These are phyloP conservation scores for Gambusia affinis DNA, from an alignment of 2,113 vertebrate genomes.

Conservation along the genomic window DNA sequence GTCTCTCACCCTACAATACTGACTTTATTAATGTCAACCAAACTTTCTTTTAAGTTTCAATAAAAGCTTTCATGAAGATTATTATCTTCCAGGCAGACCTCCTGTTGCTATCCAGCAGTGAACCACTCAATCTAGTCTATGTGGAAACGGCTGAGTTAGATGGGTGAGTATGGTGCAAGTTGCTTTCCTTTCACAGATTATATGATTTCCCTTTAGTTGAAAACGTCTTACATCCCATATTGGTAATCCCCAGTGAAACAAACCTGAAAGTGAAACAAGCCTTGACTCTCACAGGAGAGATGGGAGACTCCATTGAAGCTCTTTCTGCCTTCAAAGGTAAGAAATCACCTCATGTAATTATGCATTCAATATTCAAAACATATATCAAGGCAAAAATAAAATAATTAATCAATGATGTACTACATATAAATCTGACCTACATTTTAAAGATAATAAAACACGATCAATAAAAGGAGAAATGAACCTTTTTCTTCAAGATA, in stretches of 20 bases:
- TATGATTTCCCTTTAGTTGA: neutral
- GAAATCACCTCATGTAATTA: neutral
- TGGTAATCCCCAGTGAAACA: constrained; percentile 85
- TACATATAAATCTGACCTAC: neutral
- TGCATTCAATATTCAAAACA: neutral
- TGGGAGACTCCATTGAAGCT: constrained; percentile 81
- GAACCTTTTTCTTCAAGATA: too few species aligned
- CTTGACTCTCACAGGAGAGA: constrained; percentile 84
- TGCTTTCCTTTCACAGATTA: neutral
- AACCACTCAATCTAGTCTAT: constrained; percentile 89
- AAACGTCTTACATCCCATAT: constrained; percentile 19
- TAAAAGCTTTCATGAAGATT: neutral
- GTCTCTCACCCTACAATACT: neutral
- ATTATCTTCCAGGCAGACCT: constrained; percentile 87
- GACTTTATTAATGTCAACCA: neutral
- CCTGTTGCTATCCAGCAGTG: constrained; percentile 92
- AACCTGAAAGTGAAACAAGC: constrained; percentile 97
- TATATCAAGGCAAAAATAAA: neutral
- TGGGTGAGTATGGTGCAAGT: constrained; percentile 77
- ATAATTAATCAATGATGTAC: neutral
- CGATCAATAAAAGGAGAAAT: neutral
- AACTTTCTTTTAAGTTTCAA: neutral
- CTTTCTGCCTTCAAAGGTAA: constrained; percentile 88
- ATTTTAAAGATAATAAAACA: neutral
- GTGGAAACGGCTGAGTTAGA: constrained; percentile 94